Percentiles rank a stretch among this genome's conserved stretches.
Conservation (phyloP, 2,888 invertebrate species). For the Prosopocoilus inquinatus region DNA sequence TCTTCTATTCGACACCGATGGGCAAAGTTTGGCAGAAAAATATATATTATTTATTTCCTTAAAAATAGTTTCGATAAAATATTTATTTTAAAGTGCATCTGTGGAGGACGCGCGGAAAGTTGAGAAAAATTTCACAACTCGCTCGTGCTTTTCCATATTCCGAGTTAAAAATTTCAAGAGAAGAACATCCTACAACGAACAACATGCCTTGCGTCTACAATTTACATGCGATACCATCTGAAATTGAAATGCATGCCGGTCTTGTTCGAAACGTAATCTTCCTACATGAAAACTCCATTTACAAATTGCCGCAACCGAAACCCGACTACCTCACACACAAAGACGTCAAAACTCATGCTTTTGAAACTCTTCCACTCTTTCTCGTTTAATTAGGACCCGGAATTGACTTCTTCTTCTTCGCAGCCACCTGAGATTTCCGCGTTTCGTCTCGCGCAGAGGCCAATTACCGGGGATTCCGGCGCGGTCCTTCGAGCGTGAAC, state of each 20-base stretch:
- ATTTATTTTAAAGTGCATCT: no score
- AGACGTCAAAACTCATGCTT: slow-evolving; percentile 8
- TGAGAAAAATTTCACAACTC: no score
- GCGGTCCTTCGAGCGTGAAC: slow-evolving; percentile 30
- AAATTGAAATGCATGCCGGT: slow-evolving; percentile 8
- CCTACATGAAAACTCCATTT: slow-evolving; percentile 21
- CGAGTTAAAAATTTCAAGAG: no score
- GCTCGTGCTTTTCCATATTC: no score
- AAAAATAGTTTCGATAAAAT: no score
- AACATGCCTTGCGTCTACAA: no score
- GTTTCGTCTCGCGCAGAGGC: slow-evolving; percentile 22
- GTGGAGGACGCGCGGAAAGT: no score
- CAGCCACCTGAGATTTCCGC: slow-evolving; percentile 24
- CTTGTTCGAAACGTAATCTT: slow-evolving; percentile 9
- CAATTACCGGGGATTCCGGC: slow-evolving; percentile 30
- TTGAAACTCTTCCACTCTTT: slow-evolving; percentile 1
- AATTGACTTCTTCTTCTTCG: slow-evolving; percentile 13
- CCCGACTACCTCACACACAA: slow-evolving; percentile 9
- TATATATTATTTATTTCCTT: no score
- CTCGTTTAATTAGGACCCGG: slow-evolving; percentile 8
- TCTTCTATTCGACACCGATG: no score
- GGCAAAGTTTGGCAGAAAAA: no score
- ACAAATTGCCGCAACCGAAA: slow-evolving; percentile 19
- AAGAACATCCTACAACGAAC: no score
- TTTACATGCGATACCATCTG: no score